Evolutionary conservation across 2,113 vertebrate species (phyloP), one percentile per base, ranked within the genome.

Genomic region (Aythya baeri): DNA sequence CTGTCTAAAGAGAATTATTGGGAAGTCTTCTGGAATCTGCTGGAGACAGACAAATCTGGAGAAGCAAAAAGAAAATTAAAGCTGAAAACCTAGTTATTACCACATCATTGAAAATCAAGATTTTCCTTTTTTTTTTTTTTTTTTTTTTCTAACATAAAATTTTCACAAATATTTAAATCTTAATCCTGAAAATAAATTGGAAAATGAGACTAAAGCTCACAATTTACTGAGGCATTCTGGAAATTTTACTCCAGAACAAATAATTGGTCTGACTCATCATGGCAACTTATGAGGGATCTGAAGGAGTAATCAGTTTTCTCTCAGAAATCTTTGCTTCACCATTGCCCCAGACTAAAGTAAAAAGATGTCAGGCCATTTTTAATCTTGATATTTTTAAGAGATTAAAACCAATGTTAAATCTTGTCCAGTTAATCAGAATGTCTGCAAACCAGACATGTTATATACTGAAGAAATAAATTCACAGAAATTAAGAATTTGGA

Each of bases 221-320:
- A 57, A 74, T 83, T 63, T 80, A 74, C n/a, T 26, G 20, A 79
- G 25, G 58, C 43, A 77, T 71, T 80, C 46, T 81, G 46, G 59
- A 95, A 88, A 74, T 88, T 76, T 86, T 86, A 43, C 29, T 80
- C n/a, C 20, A 83, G 85, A 85, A n/a, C 83, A 85, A 80, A 65
- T 31, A 89, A 77, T 54, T 91, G 16, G 3, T 80, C 54, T 79
- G 67, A 91, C n/a, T 94, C 71, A 89, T 38, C 7, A 13, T 26
- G 17, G 79, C 57, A 89, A 34, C 15, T 70, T 82, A 44, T 22
- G 62, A 57, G 32, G 21, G 23, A 92, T 89, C 49, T 72, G 70
- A 70, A 84, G 54, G 50, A 92, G 49, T 58, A 87, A 85, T 70
- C 36, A 54, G 23, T 82, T 94, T 91, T 38, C 26, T 94, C 17